phyloP scores from a whole-genome alignment of 1,140 invertebrate genomes.

The Drosophila eugracilis region DNA sequence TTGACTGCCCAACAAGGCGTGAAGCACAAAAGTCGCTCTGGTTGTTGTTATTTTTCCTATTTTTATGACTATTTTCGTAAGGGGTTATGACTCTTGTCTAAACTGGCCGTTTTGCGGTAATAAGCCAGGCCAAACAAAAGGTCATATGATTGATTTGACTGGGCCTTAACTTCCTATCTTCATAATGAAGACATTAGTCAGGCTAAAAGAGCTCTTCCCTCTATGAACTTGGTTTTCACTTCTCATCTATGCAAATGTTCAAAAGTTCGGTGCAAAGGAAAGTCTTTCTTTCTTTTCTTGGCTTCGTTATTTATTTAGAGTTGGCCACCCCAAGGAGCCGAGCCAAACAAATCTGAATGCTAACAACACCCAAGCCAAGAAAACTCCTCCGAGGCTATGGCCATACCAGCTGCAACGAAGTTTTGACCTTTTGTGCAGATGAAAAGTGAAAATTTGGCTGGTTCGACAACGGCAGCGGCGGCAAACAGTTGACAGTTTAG shows the following conservation, averaged over 20 bases:
- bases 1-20: constrained; percentile 76
- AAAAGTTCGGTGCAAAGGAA: constrained; percentile 46
- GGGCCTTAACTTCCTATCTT: constrained; percentile 21
- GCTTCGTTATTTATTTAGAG: constrained; percentile 13
- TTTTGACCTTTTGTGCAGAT: constrained; percentile 66
- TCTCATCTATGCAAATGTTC: constrained; percentile 42
- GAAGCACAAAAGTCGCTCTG: constrained; percentile 64
- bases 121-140: constrained; percentile 18
- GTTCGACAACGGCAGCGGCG: too few relatives aligned
- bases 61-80: constrained; percentile 1
- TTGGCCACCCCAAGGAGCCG: constrained; percentile 47
- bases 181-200: constrained; percentile 37
- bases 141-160: constrained; percentile 33
- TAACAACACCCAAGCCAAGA: constrained; percentile 49
- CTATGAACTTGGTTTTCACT: constrained; percentile 22
- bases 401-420: constrained; percentile 40
- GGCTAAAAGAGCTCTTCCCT: constrained; percentile 11
- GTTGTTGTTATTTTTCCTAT: constrained; percentile 34
- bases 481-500: constrained; percentile 75
- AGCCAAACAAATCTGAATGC: constrained; percentile 75
- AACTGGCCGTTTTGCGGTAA: constrained; percentile 30
- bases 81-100: constrained; percentile 38
- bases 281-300: constrained; percentile 20
- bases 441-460: constrained; percentile 78
- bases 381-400: constrained; percentile 5